Base-by-base conservation (phyloP, 1,140 invertebrate species). In the Philopotamus ludificatus region DNA sequence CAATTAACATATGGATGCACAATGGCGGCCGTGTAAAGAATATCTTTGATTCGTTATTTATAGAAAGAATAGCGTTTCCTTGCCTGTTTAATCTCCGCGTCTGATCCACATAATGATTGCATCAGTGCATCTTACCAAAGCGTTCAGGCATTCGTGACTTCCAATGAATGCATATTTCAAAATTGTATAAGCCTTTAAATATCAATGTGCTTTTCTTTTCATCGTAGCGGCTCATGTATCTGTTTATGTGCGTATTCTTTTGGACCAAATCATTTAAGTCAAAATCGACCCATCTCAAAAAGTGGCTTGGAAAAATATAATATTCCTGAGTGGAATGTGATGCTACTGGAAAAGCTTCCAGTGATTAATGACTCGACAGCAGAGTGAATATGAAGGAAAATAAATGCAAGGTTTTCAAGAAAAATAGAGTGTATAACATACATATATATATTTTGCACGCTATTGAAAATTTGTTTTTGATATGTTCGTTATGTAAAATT, bases 21-120 rank as follows among this genome's bases (percentile, higher is more conserved):
- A n/a, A n/a, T n/a, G n/a, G n/a, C n/a, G n/a, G n/a, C n/a, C n/a
- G n/a, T n/a, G n/a, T n/a, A n/a, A n/a, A n/a, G n/a, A n/a, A n/a
- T n/a, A n/a, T n/a, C n/a, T n/a, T n/a, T n/a, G n/a, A n/a, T n/a
- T 34, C 28, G 28, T 34, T 34, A 34, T 34, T 4, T 34, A 34
- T 34, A 4, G n/a, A 34, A 34, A 34, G 28, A 34, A 34, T 34
- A 34, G 12, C 4, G 28, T 34, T 34, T 34, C 12, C 4, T 7
- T 12, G 28, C 28, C 28, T 34, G 28, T 34, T 34, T 34, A 34
- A 7, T 12, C 12, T 12, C 28, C 4, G 12, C 12, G 28, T 47
- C 18, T 47, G 44, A 47, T 47, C 44, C 44, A 47, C 44, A 47
- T 47, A 47, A 47, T 20, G 44, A 47, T 47, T 47, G 44, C 44